Evolutionary conservation across 1,140 invertebrate species (phyloP).

Genomic region (Copidosoma floridanum): DNA sequence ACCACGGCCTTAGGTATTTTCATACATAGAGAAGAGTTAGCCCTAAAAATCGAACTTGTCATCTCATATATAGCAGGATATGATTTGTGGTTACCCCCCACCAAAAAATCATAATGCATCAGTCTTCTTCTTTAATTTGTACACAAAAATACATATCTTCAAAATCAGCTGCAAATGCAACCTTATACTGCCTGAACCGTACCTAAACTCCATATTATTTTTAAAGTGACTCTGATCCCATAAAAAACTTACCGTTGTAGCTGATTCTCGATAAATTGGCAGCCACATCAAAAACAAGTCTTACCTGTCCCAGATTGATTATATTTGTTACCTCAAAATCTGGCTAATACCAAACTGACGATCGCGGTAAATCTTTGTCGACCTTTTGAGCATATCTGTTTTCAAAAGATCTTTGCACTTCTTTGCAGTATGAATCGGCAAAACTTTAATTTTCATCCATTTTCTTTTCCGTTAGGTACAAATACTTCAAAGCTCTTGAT

Average conservation of each 20-base stretch:
- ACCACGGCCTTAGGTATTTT: neutral
- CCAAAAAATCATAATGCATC: conserved; percentile 37
- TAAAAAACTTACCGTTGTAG: conserved; percentile 34
- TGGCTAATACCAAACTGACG: conserved; percentile 28
- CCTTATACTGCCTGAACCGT: conserved; percentile 31
- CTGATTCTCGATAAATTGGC: conserved; percentile 19
- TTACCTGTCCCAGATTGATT: conserved; percentile 30
- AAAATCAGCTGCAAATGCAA: conserved; percentile 40
- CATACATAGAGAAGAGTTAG: conserved; percentile 33
- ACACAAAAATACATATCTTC: conserved; percentile 45
- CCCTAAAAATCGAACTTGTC: conserved; percentile 41
- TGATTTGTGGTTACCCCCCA: conserved; percentile 16
- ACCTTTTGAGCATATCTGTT: conserved; percentile 28
- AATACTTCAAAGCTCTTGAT: neutral
- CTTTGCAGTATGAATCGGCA: neutral
- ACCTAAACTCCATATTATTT: conserved; percentile 35
- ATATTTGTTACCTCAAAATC: conserved; percentile 35
- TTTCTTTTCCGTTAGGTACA: conserved; percentile 16
- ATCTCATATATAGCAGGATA: conserved; percentile 32
- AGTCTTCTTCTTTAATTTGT: conserved; percentile 32
- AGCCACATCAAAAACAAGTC: conserved; percentile 36
- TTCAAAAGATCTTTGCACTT: conserved; percentile 25
- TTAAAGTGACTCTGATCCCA: conserved; percentile 35
- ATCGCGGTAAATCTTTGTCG: too few species aligned
- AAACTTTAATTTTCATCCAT: conserved; percentile 13